A percentile compares a stretch with the other conserved stretches of the same genome.
Evolutionary conservation across 2,797 vertebrate species (phyloP).

Genomic region (Argentina silus): DNA sequence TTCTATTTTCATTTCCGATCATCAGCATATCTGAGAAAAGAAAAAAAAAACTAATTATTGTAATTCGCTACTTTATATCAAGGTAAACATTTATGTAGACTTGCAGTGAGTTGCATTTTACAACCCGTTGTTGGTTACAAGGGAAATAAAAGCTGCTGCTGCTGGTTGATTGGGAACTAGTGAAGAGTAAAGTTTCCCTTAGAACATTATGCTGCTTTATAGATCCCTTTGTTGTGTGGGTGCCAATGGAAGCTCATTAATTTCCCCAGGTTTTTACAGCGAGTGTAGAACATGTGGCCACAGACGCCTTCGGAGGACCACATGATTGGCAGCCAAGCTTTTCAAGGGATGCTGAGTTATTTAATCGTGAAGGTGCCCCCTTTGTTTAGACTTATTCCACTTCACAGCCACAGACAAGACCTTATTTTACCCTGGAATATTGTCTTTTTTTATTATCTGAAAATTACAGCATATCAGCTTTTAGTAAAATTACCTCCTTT

Average conservation of each 20-base stretch:
- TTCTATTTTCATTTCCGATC: slow-evolving; percentile 59
- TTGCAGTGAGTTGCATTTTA: slow-evolving; percentile 65
- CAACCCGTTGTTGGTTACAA: slow-evolving; percentile 70
- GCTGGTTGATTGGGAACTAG: slow-evolving; percentile 79
- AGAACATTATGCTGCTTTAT: slow-evolving; percentile 79
- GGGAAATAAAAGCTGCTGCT: slow-evolving; percentile 77
- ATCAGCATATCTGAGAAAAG: slow-evolving; percentile 63
- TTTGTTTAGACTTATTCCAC: slow-evolving; percentile 48
- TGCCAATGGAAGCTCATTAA: slow-evolving; percentile 81
- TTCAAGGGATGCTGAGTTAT: slow-evolving; percentile 71
- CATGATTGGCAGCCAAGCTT: slow-evolving; percentile 77
- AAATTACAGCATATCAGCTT: background rate
- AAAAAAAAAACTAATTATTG: slow-evolving; percentile 33
- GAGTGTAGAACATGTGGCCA: slow-evolving; percentile 79
- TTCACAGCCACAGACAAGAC: background rate
- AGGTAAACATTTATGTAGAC: slow-evolving; percentile 67
- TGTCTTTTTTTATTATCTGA: background rate
- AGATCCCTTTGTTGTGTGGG: slow-evolving; percentile 79
- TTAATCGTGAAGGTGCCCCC: slow-evolving; percentile 75
- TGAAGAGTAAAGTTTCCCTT: slow-evolving; percentile 77
- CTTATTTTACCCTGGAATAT: background rate
- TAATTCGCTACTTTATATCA: slow-evolving; percentile 54
- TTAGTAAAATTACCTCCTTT: background rate
- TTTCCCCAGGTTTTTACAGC: slow-evolving; percentile 77
- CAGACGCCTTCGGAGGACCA: slow-evolving; percentile 73